Evolutionary conservation across 2,797 vertebrate genomes (phyloP).

Genomic region (Pantherophis vulpinus): DNA sequence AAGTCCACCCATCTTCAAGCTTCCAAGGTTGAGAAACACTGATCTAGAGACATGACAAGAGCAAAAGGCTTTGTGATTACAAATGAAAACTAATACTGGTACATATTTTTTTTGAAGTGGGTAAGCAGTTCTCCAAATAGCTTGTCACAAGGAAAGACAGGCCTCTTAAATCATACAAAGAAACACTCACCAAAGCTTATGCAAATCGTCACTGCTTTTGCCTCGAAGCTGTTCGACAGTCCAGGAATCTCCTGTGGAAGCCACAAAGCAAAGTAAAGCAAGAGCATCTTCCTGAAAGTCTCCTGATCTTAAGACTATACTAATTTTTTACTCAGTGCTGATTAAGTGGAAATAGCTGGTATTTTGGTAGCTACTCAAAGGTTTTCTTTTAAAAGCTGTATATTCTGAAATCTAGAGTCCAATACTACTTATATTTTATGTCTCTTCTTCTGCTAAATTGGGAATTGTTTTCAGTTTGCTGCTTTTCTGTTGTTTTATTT

Average conservation of each 20-base stretch:
- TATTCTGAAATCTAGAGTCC: background rate
- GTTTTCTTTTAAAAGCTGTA: background rate
- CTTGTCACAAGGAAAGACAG: background rate
- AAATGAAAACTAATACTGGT: background rate
- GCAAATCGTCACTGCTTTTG: conserved; percentile 94
- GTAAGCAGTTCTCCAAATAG: background rate
- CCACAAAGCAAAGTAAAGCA: background rate
- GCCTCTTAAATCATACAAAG: background rate
- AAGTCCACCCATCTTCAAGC: too few species aligned
- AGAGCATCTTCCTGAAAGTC: background rate
- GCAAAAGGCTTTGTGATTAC: background rate
- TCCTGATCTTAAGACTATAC: background rate
- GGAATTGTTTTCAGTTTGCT: background rate
- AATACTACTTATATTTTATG: background rate
- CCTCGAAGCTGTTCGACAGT: conserved; percentile 84
- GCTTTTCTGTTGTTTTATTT: background rate
- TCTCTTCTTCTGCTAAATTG: background rate
- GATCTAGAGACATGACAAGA: background rate
- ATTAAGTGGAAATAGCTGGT: background rate
- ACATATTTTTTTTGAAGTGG: background rate
- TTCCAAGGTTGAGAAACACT: too few species aligned
- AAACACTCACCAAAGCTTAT: conserved; percentile 89
- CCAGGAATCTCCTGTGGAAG: conserved; percentile 85
- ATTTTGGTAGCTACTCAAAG: background rate
- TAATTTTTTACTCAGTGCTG: background rate